Percentiles rank a stretch among this genome's conserved stretches.
Conservation (phyloP, 2,888 invertebrate genomes). For the Xylota sylvarum region DNA sequence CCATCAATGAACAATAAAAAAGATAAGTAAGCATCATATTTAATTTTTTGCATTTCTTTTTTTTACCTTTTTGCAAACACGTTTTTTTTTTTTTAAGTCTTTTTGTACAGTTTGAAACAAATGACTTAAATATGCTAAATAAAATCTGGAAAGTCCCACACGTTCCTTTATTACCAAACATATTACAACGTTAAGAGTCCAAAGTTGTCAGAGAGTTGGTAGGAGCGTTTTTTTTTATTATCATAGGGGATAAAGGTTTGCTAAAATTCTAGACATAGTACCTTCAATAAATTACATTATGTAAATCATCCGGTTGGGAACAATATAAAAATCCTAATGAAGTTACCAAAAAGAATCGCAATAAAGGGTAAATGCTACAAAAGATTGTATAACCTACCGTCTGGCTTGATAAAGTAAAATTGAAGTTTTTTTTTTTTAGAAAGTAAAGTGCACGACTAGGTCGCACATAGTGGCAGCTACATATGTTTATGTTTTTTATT, state of each 20-base stretch:
- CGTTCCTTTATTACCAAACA: conserved; percentile 18
- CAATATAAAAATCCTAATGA: conserved; percentile 52
- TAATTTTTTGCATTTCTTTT: conserved; percentile 7
- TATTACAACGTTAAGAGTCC: conserved; percentile 33
- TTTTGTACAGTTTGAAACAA: conserved; percentile 38
- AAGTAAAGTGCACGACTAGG: not conserved
- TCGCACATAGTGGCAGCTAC: too few relatives aligned
- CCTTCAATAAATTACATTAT: conserved; percentile 51
- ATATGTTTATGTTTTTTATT: too few relatives aligned
- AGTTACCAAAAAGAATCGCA: conserved; percentile 25
- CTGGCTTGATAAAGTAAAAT: not conserved
- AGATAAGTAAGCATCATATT: conserved; percentile 20
- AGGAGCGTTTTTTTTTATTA: conserved; percentile 21
- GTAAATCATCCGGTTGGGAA: conserved; percentile 42
- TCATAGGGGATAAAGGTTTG: conserved; percentile 44
- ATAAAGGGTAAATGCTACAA: conserved; percentile 28
- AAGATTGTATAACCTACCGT: not conserved
- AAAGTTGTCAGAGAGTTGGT: conserved; percentile 22
- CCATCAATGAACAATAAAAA: not conserved
- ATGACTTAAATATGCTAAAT: conserved; percentile 51
- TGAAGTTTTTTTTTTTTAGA: not conserved
- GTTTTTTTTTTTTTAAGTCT: conserved; percentile 25
- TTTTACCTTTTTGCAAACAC: conserved; percentile 38
- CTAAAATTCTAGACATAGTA: conserved; percentile 37
- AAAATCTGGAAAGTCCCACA: conserved; percentile 49